Conservation (phyloP, 2,888 invertebrate genomes). For the Melanotus villosus region DNA sequence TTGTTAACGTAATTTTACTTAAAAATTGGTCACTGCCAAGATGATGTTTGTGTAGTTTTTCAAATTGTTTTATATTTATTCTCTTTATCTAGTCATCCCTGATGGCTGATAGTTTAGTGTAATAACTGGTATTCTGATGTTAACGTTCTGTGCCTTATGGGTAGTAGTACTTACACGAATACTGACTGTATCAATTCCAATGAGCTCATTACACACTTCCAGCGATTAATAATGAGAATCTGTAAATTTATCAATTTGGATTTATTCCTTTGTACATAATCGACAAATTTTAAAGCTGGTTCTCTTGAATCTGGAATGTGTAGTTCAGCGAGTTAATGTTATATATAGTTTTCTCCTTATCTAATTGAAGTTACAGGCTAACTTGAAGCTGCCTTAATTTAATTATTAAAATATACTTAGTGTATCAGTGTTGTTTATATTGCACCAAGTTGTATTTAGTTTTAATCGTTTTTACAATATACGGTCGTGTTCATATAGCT, state of each 20-base stretch:
- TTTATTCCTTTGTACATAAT: too few relatives aligned
- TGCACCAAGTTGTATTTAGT: conserved; percentile 14
- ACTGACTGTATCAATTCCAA: not conserved
- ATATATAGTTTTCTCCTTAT: too few relatives aligned
- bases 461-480: not conserved
- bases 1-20: conserved; percentile 24
- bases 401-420: not conserved
- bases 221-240: not conserved
- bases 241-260: too few relatives aligned
- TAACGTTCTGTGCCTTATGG: conserved; percentile 15
- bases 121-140: not conserved
- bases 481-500: conserved; percentile 22
- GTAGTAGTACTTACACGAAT: not conserved
- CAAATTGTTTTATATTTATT: conserved; percentile 15
- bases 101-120: conserved; percentile 13
- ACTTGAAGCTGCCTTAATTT: not conserved
- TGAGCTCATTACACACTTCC: not conserved
- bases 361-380: too few relatives aligned
- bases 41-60: conserved; percentile 1
- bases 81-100: conserved; percentile 18
- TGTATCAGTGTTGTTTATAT: conserved; percentile 2
- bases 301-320: not conserved
- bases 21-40: conserved; percentile 29
- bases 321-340: conserved; percentile 1
- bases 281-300: too few relatives aligned